Conservation (phyloP, 2,888 invertebrate genomes). For the Drosophila paranaensis region DNA sequence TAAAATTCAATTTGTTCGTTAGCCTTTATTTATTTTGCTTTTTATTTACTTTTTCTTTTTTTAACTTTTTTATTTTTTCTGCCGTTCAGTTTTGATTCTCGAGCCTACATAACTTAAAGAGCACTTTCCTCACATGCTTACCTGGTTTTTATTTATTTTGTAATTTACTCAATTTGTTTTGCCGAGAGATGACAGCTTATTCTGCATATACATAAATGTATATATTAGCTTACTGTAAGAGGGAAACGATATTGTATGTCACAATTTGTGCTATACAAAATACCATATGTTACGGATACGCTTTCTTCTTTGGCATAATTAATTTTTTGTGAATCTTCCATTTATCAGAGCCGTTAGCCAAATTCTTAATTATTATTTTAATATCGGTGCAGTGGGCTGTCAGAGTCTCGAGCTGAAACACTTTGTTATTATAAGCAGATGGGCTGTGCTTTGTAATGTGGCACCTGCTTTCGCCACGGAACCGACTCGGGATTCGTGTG, state of each 20-base stretch:
- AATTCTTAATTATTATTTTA: slow-evolving; percentile 4
- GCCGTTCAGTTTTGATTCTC: slow-evolving; percentile 2
- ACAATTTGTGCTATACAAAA: not conserved
- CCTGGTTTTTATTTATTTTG: slow-evolving; percentile 5
- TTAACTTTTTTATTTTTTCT: not conserved
- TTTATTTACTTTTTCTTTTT: slow-evolving; percentile 14
- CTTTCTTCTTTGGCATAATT: too few species aligned
- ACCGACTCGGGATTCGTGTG: slow-evolving; percentile 42
- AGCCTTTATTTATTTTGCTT: slow-evolving; percentile 20
- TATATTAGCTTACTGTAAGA: not conserved
- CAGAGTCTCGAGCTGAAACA: slow-evolving; percentile 8
- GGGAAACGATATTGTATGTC: not conserved
- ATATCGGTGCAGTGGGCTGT: not conserved
- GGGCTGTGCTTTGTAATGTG: slow-evolving; percentile 16
- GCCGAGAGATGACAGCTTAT: not conserved
- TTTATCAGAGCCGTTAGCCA: not conserved
- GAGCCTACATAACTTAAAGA: slow-evolving; percentile 2
- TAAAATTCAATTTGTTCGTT: slow-evolving; percentile 50
- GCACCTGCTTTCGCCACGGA: slow-evolving; percentile 39
- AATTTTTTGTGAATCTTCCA: not conserved
- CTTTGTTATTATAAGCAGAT: slow-evolving; percentile 26
- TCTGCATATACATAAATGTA: not conserved
- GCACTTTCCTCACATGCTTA: not conserved
- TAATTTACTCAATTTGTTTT: not conserved
- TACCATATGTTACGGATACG: too few species aligned